These are phyloP conservation scores for Sebastes trivittatus DNA, from an alignment of 2,797 vertebrate genomes.

Conservation along the genomic window DNA sequence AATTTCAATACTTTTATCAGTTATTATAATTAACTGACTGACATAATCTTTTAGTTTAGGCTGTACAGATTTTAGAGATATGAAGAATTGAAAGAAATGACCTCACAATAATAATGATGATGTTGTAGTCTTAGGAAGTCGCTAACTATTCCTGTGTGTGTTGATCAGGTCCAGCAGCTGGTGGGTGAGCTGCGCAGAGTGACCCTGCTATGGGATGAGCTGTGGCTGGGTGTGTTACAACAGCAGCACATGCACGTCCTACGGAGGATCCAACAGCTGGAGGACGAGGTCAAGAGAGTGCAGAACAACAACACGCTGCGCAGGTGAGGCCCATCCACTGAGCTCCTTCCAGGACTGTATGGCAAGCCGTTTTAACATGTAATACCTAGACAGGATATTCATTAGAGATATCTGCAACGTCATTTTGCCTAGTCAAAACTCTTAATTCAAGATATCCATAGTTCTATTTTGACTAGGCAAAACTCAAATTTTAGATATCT, in stretches of 20 bases:
- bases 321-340: slow-evolving; percentile 45
- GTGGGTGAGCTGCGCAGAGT: slow-evolving; percentile 96
- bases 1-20: not conserved
- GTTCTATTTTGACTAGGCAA: too few relatives aligned
- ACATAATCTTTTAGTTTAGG: not conserved
- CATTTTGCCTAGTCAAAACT: too few relatives aligned
- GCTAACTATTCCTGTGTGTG: not conserved
- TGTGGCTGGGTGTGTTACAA: slow-evolving; percentile 95
- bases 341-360: not conserved
- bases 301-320: slow-evolving; percentile 80
- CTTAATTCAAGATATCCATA: too few relatives aligned
- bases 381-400: too few relatives aligned
- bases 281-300: slow-evolving; percentile 98
- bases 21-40: not conserved
- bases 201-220: slow-evolving; percentile 97
- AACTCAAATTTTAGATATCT: too few relatives aligned
- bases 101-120: not conserved
- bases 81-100: not conserved
- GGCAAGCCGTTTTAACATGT: too few relatives aligned
- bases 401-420: too few relatives aligned
- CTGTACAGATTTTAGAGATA: not conserved
- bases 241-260: slow-evolving; percentile 98
- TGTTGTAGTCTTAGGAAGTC: not conserved
- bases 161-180: slow-evolving; percentile 92
- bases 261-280: slow-evolving; percentile 94